These are phyloP conservation scores for Cephalopterus ornatus DNA, from an alignment of 2,113 vertebrate genomes.

Conservation along the genomic window DNA sequence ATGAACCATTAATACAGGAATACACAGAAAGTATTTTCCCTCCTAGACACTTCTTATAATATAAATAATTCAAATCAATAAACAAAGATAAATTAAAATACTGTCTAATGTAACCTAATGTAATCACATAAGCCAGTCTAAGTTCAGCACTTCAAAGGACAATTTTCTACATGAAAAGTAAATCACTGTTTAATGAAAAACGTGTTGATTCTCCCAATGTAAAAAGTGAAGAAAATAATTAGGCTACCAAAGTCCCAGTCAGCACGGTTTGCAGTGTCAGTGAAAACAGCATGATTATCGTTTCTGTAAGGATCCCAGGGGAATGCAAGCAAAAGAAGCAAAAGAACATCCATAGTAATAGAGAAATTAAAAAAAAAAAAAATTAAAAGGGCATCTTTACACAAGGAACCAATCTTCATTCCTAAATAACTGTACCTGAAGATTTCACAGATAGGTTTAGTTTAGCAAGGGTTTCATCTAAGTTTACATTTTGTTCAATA, in stretches of 20 bases:
- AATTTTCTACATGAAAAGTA: neutral
- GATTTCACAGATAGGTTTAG: neutral
- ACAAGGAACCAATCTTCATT: neutral
- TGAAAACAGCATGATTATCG: neutral
- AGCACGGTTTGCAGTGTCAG: neutral
- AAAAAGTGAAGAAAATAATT: neutral
- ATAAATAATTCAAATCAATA: neutral
- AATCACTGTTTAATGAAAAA: neutral
- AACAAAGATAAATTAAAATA: neutral
- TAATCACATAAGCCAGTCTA: neutral
- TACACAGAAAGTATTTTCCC: neutral
- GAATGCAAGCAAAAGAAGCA: neutral
- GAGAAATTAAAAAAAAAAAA: neutral
- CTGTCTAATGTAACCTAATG: neutral
- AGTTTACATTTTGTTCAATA: no score
- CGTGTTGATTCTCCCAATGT: rapidly evolving
- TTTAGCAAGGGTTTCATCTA: no score
- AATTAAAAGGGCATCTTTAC: neutral
- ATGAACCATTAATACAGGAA: neutral
- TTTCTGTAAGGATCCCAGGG: neutral
- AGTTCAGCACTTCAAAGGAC: neutral
- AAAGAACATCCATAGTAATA: neutral
- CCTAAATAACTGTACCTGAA: neutral
- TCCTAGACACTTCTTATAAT: neutral
- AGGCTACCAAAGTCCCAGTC: neutral